Evolutionary conservation across 2,888 invertebrate species (phyloP).

Genomic region (Drosophila atripex): DNA sequence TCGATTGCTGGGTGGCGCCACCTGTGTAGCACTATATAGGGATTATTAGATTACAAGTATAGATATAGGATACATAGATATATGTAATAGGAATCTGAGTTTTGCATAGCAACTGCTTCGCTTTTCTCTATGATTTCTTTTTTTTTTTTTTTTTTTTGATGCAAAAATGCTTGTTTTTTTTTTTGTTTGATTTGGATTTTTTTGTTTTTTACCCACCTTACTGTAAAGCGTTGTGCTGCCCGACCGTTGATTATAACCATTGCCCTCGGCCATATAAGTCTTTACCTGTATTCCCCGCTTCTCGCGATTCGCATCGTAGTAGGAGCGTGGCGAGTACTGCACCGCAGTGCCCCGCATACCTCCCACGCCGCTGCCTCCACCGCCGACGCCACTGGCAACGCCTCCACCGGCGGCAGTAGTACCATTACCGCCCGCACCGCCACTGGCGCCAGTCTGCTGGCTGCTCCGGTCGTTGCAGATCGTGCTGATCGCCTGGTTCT

Average conservation of each 20-base stretch:
- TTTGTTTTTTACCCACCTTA: conserved; percentile 89
- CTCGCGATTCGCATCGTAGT: conserved; percentile 84
- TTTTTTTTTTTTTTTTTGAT: conserved; percentile 51
- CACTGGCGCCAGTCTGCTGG: conserved; percentile 84
- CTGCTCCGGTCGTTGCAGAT: conserved; percentile 84
- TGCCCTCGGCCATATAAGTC: conserved; percentile 97
- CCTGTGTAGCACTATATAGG: conserved; percentile 23
- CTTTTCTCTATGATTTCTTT: conserved; percentile 42
- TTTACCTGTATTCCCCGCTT: conserved; percentile 94
- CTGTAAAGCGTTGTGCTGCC: conserved; percentile 90
- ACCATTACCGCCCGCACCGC: conserved; percentile 70
- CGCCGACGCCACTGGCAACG: conserved; percentile 66
- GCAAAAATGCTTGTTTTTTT: conserved; percentile 59
- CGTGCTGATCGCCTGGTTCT: conserved; percentile 84
- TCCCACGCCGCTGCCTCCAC: conserved; percentile 58
- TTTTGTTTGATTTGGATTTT: conserved; percentile 41
- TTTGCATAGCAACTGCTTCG: conserved; percentile 39
- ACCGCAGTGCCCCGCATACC: conserved; percentile 79
- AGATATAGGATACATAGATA: conserved; percentile 55
- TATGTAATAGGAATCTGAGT: conserved; percentile 50
- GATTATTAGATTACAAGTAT: conserved; percentile 32
- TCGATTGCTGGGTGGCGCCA: conserved; percentile 9
- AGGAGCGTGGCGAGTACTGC: conserved; percentile 85
- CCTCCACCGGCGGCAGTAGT: conserved; percentile 67
- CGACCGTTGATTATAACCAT: conserved; percentile 91